These are phyloP conservation scores for Drosophila tanythrix DNA, from an alignment of 2,888 invertebrate species.

Conservation along the genomic window DNA sequence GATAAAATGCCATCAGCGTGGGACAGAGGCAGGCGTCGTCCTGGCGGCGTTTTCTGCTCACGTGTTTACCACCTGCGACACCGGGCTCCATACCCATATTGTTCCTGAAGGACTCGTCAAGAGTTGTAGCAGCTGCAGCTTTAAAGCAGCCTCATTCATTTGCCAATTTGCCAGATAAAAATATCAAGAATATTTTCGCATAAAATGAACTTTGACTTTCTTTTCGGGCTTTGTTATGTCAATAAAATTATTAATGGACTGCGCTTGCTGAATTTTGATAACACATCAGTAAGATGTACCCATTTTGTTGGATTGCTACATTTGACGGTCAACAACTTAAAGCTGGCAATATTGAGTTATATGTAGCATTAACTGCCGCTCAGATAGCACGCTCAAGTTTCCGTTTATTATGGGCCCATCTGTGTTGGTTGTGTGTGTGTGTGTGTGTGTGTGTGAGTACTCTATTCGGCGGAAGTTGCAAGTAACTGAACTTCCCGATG, in stretches of 20 bases:
- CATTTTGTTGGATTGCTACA: conserved; percentile 7
- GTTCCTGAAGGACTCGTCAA: not conserved
- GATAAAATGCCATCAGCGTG: conserved; percentile 72
- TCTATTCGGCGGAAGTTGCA: conserved; percentile 63
- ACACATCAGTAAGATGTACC: not conserved
- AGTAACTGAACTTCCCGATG: conserved; percentile 74
- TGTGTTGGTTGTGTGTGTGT: conserved; percentile 23
- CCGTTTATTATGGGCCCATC: conserved; percentile 50
- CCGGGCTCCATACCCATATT: conserved; percentile 5
- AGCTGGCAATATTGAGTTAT: conserved; percentile 21
- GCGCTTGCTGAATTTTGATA: conserved; percentile 14
- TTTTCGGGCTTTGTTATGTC: conserved; percentile 31
- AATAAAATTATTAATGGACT: conserved; percentile 67
- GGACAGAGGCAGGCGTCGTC: conserved; percentile 25
- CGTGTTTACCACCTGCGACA: conserved; percentile 49
- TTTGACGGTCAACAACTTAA: conserved; percentile 37
- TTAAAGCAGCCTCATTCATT: conserved; percentile 29
- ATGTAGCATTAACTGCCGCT: conserved; percentile 29
- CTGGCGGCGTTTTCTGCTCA: conserved; percentile 38
- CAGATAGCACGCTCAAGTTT: conserved; percentile 48
- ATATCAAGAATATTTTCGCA: conserved; percentile 7
- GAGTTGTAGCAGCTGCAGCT: conserved; percentile 29
- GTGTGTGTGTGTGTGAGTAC: conserved; percentile 6
- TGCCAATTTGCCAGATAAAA: conserved; percentile 3
- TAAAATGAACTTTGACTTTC: conserved; percentile 37